Evolutionary conservation across 1,140 invertebrate genomes (phyloP).

Genomic region (Drosophila ohnishii): DNA sequence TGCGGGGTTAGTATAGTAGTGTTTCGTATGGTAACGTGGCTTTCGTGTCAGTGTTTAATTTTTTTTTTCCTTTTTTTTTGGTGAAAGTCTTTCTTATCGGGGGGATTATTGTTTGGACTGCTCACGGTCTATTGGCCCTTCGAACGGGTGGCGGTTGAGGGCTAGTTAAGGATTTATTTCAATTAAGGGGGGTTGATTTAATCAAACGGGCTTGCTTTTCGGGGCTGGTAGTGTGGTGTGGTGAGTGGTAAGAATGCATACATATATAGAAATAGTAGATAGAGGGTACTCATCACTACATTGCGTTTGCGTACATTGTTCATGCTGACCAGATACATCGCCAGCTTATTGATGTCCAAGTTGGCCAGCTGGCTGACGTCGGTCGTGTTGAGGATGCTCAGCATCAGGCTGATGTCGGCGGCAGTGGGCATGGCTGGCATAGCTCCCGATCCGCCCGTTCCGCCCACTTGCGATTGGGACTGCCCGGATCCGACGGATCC

Average conservation of each 20-base stretch:
- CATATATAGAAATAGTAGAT: slow-evolving; percentile 25
- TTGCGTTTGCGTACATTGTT: slow-evolving; percentile 79
- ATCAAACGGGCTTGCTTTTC: slow-evolving; percentile 2
- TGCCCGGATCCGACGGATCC: slow-evolving; percentile 24
- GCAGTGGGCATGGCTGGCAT: slow-evolving; percentile 79
- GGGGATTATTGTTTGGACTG: slow-evolving; percentile 23
- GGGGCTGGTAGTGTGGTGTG: slow-evolving; percentile 3
- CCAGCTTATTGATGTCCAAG: slow-evolving; percentile 89
- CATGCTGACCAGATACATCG: slow-evolving; percentile 89
- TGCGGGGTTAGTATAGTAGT: slow-evolving; percentile 12
- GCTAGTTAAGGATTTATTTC: slow-evolving; percentile 26
- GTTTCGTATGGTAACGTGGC: slow-evolving; percentile 27
- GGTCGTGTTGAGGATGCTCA: slow-evolving; percentile 83
- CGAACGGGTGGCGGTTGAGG: slow-evolving; percentile 22
- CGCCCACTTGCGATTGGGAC: slow-evolving; percentile 37
- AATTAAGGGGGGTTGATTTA: slow-evolving; percentile 21
- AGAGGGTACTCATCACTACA: slow-evolving; percentile 58
- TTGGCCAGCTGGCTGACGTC: slow-evolving; percentile 84
- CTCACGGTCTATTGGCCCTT: slow-evolving; percentile 63
- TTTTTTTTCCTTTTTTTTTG: slow-evolving; percentile 21
- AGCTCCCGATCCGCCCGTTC: slow-evolving; percentile 30
- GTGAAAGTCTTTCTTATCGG: slow-evolving; percentile 13
- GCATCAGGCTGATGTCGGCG: slow-evolving; percentile 82
- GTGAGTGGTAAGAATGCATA: slow-evolving; percentile 12
- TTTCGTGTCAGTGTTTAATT: slow-evolving; percentile 34